Percentiles rank a stretch among this genome's conserved stretches.
Conservation (phyloP, 1,140 invertebrate species). For the Drosophila mojavensis region DNA sequence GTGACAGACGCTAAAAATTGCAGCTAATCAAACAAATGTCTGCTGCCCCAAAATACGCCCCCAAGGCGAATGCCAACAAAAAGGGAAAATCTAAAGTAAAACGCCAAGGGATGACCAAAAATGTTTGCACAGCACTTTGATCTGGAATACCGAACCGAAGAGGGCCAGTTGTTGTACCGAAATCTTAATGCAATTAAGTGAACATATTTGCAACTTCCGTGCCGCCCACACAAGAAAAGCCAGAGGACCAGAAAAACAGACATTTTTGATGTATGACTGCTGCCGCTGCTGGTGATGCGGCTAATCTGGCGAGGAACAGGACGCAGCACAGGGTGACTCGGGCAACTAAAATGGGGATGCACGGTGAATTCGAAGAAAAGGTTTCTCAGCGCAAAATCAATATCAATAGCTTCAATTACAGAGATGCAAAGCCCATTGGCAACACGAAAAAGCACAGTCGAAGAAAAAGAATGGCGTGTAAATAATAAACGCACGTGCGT, state of each 20-base stretch:
- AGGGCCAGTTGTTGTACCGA: slow-evolving; percentile 38
- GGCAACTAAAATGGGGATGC: not conserved
- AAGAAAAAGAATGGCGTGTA: slow-evolving; percentile 67
- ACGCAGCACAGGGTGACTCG: slow-evolving; percentile 24
- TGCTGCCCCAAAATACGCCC: slow-evolving; percentile 41
- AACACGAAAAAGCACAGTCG: slow-evolving; percentile 17
- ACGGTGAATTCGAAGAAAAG: not conserved
- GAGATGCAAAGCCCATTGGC: slow-evolving; percentile 35
- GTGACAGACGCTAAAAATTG: slow-evolving; percentile 59
- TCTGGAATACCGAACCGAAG: slow-evolving; percentile 40
- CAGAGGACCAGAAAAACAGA: slow-evolving; percentile 36
- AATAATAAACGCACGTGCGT: slow-evolving; percentile 83
- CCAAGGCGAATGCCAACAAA: slow-evolving; percentile 31
- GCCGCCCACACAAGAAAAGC: slow-evolving; percentile 12
- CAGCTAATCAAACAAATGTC: slow-evolving; percentile 64
- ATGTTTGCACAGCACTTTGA: slow-evolving; percentile 78
- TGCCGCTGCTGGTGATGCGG: slow-evolving; percentile 50
- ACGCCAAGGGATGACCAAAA: slow-evolving; percentile 36
- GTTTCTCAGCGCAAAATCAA: slow-evolving; percentile 51
- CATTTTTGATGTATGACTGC: slow-evolving; percentile 71
- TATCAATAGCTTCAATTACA: slow-evolving; percentile 65
- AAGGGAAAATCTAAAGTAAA: slow-evolving; percentile 41
- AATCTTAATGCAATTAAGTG: slow-evolving; percentile 78
- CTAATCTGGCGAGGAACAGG: slow-evolving; percentile 54
- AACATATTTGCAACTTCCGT: slow-evolving; percentile 81